Percentiles rank a stretch among this genome's conserved stretches.
Evolutionary conservation across 2,888 invertebrate species (phyloP).

Genomic region (Exephanes ischioxanthus): DNA sequence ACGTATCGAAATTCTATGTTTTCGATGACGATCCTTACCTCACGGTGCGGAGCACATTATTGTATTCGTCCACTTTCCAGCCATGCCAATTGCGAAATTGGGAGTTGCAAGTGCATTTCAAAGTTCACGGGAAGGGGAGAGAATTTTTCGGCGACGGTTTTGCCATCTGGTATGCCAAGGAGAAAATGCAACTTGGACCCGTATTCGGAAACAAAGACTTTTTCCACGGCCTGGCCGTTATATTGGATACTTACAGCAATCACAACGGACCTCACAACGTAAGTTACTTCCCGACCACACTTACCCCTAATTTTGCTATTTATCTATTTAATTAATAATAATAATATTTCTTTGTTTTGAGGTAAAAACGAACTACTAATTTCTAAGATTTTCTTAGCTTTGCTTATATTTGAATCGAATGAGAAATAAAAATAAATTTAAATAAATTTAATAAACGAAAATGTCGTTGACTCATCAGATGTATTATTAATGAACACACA

Average conservation of each 20-base stretch:
- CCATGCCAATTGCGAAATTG: conserved; percentile 96
- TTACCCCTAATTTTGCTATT: neutral
- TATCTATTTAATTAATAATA: no score
- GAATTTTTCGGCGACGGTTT: conserved; percentile 99
- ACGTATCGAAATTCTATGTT: no score
- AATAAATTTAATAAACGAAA: no score
- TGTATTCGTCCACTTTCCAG: conserved; percentile 84
- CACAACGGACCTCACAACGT: conserved; percentile 99
- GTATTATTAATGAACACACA: neutral
- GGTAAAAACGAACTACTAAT: no score
- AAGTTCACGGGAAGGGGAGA: conserved; percentile 97
- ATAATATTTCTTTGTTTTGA: no score
- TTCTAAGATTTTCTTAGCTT: no score
- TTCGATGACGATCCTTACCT: no score
- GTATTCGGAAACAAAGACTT: conserved; percentile 98
- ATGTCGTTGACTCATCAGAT: no score
- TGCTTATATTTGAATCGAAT: no score
- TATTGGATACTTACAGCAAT: conserved; percentile 99
- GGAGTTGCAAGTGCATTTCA: conserved; percentile 98
- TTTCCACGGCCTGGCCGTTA: conserved; percentile 95
- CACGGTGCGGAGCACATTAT: no score
- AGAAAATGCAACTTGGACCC: conserved; percentile 92
- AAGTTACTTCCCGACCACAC: conserved; percentile 82
- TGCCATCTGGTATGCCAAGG: conserved; percentile 96
- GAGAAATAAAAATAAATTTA: no score